These are phyloP conservation scores for Lateolabrax maculatus DNA, from an alignment of 2,797 vertebrate genomes.

Conservation along the genomic window DNA sequence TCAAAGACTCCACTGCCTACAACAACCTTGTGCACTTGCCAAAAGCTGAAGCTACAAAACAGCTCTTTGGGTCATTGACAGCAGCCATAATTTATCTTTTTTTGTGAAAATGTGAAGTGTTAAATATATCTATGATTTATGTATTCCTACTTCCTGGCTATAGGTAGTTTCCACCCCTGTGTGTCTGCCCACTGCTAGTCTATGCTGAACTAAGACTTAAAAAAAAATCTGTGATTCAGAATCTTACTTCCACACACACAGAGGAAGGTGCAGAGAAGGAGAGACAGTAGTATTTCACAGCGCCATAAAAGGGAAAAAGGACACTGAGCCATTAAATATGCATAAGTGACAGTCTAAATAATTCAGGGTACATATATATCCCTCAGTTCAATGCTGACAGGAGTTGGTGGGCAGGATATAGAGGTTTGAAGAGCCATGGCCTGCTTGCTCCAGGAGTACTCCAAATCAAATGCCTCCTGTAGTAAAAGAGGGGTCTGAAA, in stretches of 20 bases:
- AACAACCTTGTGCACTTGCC: constrained; percentile 17
- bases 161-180: constrained; percentile 30
- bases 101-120: background rate
- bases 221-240: constrained; percentile 49
- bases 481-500: constrained; percentile 12
- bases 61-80: constrained; percentile 33
- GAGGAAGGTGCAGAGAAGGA: constrained; percentile 47
- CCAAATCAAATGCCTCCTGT: constrained; percentile 58
- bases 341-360: constrained; percentile 84
- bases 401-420: constrained; percentile 67
- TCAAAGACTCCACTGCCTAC: constrained; percentile 24
- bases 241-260: constrained; percentile 44
- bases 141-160: constrained; percentile 18
- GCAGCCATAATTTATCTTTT: constrained; percentile 17
- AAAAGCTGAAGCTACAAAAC: constrained; percentile 35
- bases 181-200: constrained; percentile 14
- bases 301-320: constrained; percentile 81
- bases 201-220: constrained; percentile 32
- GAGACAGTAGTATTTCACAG: constrained; percentile 81
- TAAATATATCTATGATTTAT: constrained; percentile 20
- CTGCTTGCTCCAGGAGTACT: constrained; percentile 47
- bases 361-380: constrained; percentile 87
- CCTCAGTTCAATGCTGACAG: constrained; percentile 76
- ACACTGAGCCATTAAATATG: constrained; percentile 86
- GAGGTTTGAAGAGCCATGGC: constrained; percentile 56